These are phyloP conservation scores for Melinaea menophilus DNA, from an alignment of 2,888 invertebrate species.

Conservation along the genomic window DNA sequence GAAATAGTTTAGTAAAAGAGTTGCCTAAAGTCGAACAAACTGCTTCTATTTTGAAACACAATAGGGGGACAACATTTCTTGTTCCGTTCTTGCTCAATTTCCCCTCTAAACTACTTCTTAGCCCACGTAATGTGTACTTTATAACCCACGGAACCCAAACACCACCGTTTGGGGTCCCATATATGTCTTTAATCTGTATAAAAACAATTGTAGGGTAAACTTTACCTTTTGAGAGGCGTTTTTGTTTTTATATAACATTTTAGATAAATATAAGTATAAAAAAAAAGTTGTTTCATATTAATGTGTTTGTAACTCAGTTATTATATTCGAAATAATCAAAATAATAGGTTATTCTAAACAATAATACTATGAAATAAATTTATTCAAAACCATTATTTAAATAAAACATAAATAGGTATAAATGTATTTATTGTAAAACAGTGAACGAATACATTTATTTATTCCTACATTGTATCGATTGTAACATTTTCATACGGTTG, in stretches of 20 bases:
- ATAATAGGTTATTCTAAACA: no score
- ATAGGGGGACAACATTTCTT: slow-evolving; percentile 25
- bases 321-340: no score
- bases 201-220: slow-evolving; percentile 25
- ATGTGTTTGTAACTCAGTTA: no score
- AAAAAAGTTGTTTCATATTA: no score
- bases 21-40: neutral
- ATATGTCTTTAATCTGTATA: slow-evolving; percentile 58
- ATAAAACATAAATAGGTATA: no score
- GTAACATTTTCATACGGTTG: slow-evolving; percentile 15
- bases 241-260: slow-evolving; percentile 8
- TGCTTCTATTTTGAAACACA: slow-evolving; percentile 12
- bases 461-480: neutral
- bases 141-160: slow-evolving; percentile 57
- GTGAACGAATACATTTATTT: no score
- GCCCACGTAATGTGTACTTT: slow-evolving; percentile 62
- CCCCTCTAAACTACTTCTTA: slow-evolving; percentile 38
- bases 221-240: slow-evolving; percentile 10
- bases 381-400: no score
- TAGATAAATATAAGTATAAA: neutral
- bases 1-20: neutral
- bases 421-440: no score
- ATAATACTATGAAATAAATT: no score
- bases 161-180: slow-evolving; percentile 55
- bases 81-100: slow-evolving; percentile 34